A percentile compares a stretch with the other conserved stretches of the same genome.
Evolutionary conservation across 2,113 vertebrate species (phyloP).

Genomic region (Actinemys pallida): DNA sequence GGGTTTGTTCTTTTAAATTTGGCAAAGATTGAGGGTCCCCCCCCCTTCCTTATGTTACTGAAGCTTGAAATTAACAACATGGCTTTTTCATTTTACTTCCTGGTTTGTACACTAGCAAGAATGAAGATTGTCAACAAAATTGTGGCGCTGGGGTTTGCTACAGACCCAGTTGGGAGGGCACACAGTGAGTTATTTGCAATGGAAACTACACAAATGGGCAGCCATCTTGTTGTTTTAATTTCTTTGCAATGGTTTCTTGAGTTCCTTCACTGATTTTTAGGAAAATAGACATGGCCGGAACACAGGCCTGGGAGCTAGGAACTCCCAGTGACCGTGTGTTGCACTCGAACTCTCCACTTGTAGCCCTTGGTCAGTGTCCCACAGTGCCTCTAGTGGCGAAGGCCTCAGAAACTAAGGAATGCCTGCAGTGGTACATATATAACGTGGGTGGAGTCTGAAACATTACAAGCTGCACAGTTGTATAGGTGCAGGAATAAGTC

Average conservation of each 20-base stretch:
- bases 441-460: not conserved
- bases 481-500: not conserved
- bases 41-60: conserved; percentile 66
- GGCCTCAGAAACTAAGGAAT: rapidly evolving
- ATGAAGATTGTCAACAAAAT: conserved; percentile 16
- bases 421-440: not conserved
- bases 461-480: not conserved
- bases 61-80: conserved; percentile 45
- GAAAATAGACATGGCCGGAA: not conserved
- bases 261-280: not conserved
- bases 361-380: not conserved
- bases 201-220: not conserved
- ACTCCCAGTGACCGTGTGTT: not conserved
- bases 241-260: not conserved
- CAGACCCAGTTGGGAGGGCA: not conserved
- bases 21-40: conserved; percentile 10
- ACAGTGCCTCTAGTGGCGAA: not conserved
- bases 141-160: not conserved
- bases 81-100: conserved; percentile 15
- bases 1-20: conserved; percentile 71
- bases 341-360: not conserved
- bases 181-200: not conserved
- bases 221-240: not conserved
- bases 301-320: not conserved
- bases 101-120: conserved; percentile 64